Conservation (phyloP, 30 jellyfish, hydroid and myxozoan species). For the Clytia hemisphaerica region DNA sequence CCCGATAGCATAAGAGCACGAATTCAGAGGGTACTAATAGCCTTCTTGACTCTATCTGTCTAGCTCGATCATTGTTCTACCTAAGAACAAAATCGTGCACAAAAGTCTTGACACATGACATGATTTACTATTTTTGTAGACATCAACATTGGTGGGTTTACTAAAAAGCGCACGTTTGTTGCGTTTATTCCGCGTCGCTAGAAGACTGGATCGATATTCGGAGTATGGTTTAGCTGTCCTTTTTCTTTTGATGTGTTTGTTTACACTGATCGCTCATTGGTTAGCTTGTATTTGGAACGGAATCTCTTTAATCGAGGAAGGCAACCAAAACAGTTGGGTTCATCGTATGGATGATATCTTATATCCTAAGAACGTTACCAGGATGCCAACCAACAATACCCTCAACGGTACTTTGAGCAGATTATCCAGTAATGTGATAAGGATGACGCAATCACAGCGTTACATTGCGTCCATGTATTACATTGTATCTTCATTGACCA, state of each 20-base stretch:
- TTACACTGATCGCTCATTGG: slow-evolving; percentile 88
- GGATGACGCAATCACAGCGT: slow-evolving; percentile 1
- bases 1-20: too few relatives aligned
- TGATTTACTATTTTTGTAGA: slow-evolving; percentile 51
- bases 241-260: slow-evolving; percentile 64
- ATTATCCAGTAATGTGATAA: too few relatives aligned
- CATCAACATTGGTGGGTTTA: slow-evolving; percentile 76
- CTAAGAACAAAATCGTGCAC: too few relatives aligned
- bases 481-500: slow-evolving; percentile 67
- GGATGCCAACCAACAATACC: not conserved
- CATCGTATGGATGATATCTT: slow-evolving; percentile 23
- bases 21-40: too few relatives aligned
- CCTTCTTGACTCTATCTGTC: too few relatives aligned
- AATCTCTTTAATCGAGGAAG: slow-evolving; percentile 33
- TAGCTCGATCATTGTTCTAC: too few relatives aligned
- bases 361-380: not conserved
- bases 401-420: too few relatives aligned
- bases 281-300: slow-evolving; percentile 89
- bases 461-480: slow-evolving; percentile 70
- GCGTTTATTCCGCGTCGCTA: slow-evolving; percentile 83
- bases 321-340: slow-evolving; percentile 65
- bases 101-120: too few relatives aligned
- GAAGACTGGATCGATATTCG: slow-evolving; percentile 83
- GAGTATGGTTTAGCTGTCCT: slow-evolving; percentile 88
- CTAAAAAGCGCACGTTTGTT: slow-evolving; percentile 86